These are phyloP conservation scores for Strigamia transsilvanica DNA, from an alignment of 2,888 invertebrate genomes.

Conservation along the genomic window DNA sequence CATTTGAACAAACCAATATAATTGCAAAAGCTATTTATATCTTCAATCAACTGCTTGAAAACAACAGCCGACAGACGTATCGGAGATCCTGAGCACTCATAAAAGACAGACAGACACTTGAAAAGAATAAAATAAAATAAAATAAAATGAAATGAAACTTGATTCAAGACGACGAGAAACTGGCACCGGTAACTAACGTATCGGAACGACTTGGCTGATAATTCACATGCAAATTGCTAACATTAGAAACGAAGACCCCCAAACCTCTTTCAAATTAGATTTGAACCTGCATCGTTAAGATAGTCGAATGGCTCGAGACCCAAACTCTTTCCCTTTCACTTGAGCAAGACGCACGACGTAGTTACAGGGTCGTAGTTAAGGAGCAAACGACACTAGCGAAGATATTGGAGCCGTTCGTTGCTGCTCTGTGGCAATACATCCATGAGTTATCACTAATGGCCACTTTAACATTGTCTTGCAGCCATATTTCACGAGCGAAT, in stretches of 20 bases:
- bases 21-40: too few species aligned
- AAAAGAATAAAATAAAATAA: neutral
- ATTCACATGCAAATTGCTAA: conserved; percentile 1
- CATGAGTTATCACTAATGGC: conserved; percentile 41
- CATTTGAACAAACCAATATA: too few species aligned
- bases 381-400: neutral
- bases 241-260: neutral
- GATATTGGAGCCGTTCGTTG: conserved; percentile 22
- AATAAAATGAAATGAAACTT: neutral
- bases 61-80: too few species aligned
- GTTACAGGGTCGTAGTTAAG: neutral
- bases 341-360: conserved; percentile 18
- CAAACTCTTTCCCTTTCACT: conserved; percentile 15
- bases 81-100: neutral
- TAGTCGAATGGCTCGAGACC: conserved; percentile 16
- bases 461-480: conserved; percentile 23
- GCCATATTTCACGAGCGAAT: conserved; percentile 16
- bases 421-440: neutral
- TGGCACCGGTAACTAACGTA: neutral
- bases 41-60: too few species aligned
- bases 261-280: conserved; percentile 18
- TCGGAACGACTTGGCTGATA: neutral
- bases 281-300: conserved; percentile 10
- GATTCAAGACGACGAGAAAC: neutral
- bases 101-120: neutral